Base-by-base conservation (phyloP, 2,113 vertebrate species). In the Suncus etruscus region DNA sequence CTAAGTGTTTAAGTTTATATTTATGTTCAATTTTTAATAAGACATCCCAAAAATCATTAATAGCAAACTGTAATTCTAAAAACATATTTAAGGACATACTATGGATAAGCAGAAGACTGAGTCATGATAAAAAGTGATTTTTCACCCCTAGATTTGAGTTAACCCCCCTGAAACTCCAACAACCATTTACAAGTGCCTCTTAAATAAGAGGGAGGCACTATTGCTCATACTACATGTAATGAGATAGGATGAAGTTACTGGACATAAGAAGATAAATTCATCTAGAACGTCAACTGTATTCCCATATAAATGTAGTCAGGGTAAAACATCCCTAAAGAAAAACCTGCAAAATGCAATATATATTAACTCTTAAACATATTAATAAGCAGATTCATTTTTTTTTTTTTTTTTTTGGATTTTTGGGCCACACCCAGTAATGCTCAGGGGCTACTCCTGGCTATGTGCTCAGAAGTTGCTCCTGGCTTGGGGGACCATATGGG, bases 361-460 rank as follows among this genome's bases (percentile, higher is more conserved):
- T 73, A 66, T 88, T 85, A 77, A 85, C 18, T 90, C 47, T 83
- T 31, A 54, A 48, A 68, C 82, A 86, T 86, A 89, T 77, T 68
- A 31, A 72, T 91, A 73, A 77, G 9, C 9, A 20, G 75, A 16
- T 91, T 70, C 2, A 69, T 32, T 66, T 83, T 39, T n/a, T n/a
- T n/a, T n/a, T n/a, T n/a, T n/a, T n/a, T n/a, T n/a, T n/a, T n/a
- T n/a, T n/a, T n/a, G n/a, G n/a, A n/a, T n/a, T n/a, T n/a, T n/a
- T n/a, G n/a, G n/a, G n/a, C n/a, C n/a, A n/a, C n/a, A n/a, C n/a
- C n/a, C n/a, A n/a, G n/a, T n/a, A n/a, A n/a, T n/a, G n/a, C n/a
- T n/a, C n/a, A n/a, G n/a, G n/a, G n/a, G n/a, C n/a, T n/a, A n/a
- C n/a, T n/a, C n/a, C n/a, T n/a, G n/a, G n/a, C n/a, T n/a, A n/a